Evolutionary conservation across 1,140 invertebrate genomes (phyloP), one percentile per base, ranked within the genome.

Genomic region (Calliphora vicina): DNA sequence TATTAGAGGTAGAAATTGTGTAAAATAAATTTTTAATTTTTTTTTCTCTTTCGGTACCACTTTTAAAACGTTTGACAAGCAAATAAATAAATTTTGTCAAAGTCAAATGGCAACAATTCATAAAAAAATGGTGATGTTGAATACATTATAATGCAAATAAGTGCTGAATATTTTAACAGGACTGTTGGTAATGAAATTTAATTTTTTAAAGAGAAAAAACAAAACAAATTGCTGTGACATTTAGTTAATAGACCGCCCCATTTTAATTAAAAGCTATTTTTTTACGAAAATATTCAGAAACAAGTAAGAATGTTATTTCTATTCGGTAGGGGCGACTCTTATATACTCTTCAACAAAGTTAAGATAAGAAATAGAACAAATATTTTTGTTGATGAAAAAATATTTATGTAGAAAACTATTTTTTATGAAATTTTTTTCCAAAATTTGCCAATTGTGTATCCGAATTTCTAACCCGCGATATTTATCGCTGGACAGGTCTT

Each of bases 61-160:
- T 50, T 50, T 50, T 50, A 50, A 67, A 67, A 42, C 15, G 85
- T 89, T 89, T 89, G 88, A 88, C 88, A 89, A 85, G 87, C 86
- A 89, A 89, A 89, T 89, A 89, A 89, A 89, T 89, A 87, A 88
- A 86, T 87, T 89, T 89, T 74, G 74, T 78, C 74, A 43, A 43
- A 10, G 74, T 61, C 45, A 29, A 81, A 43, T 78, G 35, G 35
- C 45, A 29, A 17, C 76, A 57, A 27, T 13, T 42, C 23, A 80
- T 26, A 57, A 20, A 15, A 43, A 27, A 80, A 80, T 20, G 17
- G 29, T 57, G 61, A 9, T 23, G 57, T 57, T n/a, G 61, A 67
- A 67, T 23, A 12, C 50, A 67, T 23, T 67, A 67, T 5, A 67
- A 67, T 23, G 10, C n/a, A 23, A 67, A 67, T 67, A n/a, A 20